Evolutionary conservation across 2,113 vertebrate species (phyloP).

Genomic region (Elaphurus davidianus): DNA sequence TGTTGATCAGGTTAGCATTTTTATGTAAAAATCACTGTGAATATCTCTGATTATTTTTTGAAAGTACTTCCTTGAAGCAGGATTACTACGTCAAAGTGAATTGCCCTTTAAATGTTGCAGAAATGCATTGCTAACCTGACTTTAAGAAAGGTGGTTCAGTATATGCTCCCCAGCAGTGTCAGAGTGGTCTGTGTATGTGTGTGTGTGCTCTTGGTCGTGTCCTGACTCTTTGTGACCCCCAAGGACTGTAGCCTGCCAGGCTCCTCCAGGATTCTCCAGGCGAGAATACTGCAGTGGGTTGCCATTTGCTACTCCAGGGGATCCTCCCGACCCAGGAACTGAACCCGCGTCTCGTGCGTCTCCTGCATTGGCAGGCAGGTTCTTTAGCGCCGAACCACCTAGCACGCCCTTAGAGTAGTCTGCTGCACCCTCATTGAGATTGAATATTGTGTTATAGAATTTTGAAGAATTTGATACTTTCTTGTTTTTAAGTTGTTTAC

Average conservation of each 20-base stretch:
- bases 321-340: no score
- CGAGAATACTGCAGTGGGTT: no score
- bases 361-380: no score
- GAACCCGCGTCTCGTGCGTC: no score
- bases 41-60: not conserved
- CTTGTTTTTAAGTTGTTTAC: not conserved
- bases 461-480: not conserved
- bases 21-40: not conserved
- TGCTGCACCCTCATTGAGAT: no score
- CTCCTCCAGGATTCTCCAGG: no score
- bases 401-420: no score
- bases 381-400: rapidly evolving
- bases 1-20: not conserved
- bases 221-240: no score
- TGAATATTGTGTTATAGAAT: not conserved
- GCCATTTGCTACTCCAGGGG: no score
- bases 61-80: not conserved
- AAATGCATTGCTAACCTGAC: not conserved
- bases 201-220: no score
- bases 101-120: not conserved
- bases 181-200: no score
- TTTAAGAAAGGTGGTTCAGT: not conserved
- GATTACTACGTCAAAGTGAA: not conserved
- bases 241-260: no score
- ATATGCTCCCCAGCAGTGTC: not conserved